Base-by-base conservation (phyloP, 2,888 invertebrate genomes). In the Eretmocerus hayati region DNA sequence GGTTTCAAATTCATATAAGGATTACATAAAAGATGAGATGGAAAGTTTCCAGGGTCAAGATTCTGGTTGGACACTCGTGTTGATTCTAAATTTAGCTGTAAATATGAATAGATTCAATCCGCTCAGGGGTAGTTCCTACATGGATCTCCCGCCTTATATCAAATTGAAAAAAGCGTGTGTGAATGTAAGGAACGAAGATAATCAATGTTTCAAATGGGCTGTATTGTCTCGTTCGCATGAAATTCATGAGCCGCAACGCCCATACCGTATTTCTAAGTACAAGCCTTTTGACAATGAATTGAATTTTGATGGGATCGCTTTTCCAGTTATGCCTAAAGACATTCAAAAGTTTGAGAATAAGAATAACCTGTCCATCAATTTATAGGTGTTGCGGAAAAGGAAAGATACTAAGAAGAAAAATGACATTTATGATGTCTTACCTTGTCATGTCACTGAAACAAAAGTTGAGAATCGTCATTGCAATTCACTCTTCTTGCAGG, bases 191-290 rank as follows among this genome's bases (percentile, higher is more conserved):
- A 61, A 58, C 39, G 18, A 46, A 6, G 60, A 59, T 49, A 33
- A 52, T 20, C 54, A 50, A 39, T 64, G 61, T 32, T 62, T 61
- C 33, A 54, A 56, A 32, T 62, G 60, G 60, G 52, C 58, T 3
- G 41, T 62, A 22, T 40, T 57, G 5, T 58, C 59, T 2, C 57
- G 57, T 8, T 32, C 63, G 15, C 41, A 56, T 53, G 56, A 58
- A 1, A 45, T 21, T 11, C n/a, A n/a, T n/a, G n/a, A n/a, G n/a
- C 15, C 21, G 13, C n/a, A 33, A 15, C 18, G 57, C 53, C 21
- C 42, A 9, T 6, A 53, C 13, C 48, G 53, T 6, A 41, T 48
- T 20, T 41, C 54, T 18, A 47, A 48, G 9, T 58, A 58, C 47
- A 47, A 50, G 35, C 33, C 43, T 5, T 56, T 46, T 22, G 16